Conservation (phyloP, 2,888 invertebrate genomes). For the Acanthococcus lagerstroemiae region DNA sequence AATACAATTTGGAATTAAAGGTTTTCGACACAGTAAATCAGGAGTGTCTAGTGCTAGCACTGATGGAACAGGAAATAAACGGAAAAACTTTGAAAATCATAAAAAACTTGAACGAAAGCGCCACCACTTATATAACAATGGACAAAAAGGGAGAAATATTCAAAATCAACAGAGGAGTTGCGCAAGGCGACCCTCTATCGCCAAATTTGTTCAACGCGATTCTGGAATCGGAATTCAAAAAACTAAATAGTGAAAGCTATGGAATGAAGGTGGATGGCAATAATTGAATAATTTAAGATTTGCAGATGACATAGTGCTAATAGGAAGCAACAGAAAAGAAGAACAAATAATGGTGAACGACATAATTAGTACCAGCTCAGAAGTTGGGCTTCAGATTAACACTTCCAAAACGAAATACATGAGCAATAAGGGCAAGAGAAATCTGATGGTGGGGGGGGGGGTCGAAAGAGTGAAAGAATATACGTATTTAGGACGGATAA, state of each 20-base stretch:
- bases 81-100: too few species aligned
- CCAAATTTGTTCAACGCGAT: conserved; percentile 4
- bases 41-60: too few species aligned
- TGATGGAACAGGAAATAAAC: too few species aligned
- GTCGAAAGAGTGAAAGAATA: neutral
- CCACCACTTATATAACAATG: too few species aligned
- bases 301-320: neutral
- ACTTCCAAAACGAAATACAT: neutral
- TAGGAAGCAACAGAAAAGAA: neutral
- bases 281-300: neutral
- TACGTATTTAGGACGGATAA: too few species aligned
- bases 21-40: too few species aligned
- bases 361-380: neutral
- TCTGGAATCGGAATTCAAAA: too few species aligned
- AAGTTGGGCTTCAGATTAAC: neutral
- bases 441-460: neutral
- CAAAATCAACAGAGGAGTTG: too few species aligned
- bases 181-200: too few species aligned
- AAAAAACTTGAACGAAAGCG: too few species aligned
- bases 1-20: too few species aligned
- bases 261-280: neutral
- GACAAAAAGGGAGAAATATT: too few species aligned
- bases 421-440: neutral
- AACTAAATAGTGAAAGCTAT: neutral
- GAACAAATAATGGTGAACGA: neutral